phyloP scores from a whole-genome alignment of 2,888 invertebrate species.

The Oscheius myriophilus region DNA sequence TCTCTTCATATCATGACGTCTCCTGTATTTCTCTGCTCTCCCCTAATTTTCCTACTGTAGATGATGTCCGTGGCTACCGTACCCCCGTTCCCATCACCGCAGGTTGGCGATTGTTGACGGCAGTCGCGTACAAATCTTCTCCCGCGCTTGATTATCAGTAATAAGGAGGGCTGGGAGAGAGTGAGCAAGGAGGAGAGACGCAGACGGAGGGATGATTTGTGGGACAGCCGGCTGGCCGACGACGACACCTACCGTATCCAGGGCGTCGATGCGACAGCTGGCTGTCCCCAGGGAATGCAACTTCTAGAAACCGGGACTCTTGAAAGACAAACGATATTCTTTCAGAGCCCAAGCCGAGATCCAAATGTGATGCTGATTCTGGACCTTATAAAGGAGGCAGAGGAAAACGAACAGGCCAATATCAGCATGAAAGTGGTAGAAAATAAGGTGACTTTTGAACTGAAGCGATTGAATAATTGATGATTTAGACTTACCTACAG shows the following conservation, averaged over 20 bases:
- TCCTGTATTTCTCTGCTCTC: too few relatives aligned
- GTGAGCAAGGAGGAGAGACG: slow-evolving; percentile 4
- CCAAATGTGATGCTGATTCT: slow-evolving; percentile 62
- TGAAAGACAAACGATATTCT: too few relatives aligned
- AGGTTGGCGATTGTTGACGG: too few relatives aligned
- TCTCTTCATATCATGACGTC: too few relatives aligned
- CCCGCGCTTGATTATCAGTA: slow-evolving; percentile 27
- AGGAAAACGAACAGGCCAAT: slow-evolving; percentile 54
- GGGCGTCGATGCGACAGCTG: slow-evolving; percentile 8
- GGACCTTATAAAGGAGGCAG: slow-evolving; percentile 61
- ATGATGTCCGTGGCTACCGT: slow-evolving; percentile 9
- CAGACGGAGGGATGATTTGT: slow-evolving; percentile 18
- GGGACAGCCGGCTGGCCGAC: slow-evolving; percentile 9
- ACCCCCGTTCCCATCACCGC: too few relatives aligned
- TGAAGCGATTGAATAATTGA: background rate
- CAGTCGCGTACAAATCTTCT: slow-evolving; percentile 17
- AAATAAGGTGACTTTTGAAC: slow-evolving; percentile 44
- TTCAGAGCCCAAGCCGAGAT: slow-evolving; percentile 55
- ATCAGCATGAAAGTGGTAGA: slow-evolving; percentile 53
- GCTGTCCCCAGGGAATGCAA: too few relatives aligned
- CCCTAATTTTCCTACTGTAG: background rate
- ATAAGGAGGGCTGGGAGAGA: slow-evolving; percentile 24
- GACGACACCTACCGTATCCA: slow-evolving; percentile 18
- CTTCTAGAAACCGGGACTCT: too few relatives aligned
- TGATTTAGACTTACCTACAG: slow-evolving; percentile 15